Evolutionary conservation across 2,113 vertebrate genomes (phyloP).

Genomic region (Peromyscus polionotus): DNA sequence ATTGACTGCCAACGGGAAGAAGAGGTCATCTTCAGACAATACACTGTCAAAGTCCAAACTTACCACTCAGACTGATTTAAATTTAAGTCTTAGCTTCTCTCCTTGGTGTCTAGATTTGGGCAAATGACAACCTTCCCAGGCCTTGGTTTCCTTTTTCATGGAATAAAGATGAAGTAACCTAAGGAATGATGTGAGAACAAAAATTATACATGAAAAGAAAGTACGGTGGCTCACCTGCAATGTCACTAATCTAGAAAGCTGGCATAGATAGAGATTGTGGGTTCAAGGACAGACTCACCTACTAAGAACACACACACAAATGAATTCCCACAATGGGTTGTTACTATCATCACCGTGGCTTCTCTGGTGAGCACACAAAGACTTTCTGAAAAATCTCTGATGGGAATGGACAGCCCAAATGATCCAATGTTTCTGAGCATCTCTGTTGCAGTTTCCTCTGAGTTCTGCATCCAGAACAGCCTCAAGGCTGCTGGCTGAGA

Average conservation of each 20-base stretch:
- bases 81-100: background rate
- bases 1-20: background rate
- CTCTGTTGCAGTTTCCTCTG: too few relatives aligned
- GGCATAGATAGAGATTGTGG: background rate
- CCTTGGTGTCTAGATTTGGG: background rate
- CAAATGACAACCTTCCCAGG: slow-evolving; percentile 35
- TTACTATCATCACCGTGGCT: slow-evolving; percentile 6
- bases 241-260: background rate
- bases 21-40: background rate
- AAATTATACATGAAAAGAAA: background rate
- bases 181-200: slow-evolving; percentile 13
- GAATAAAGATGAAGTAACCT: background rate
- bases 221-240: background rate
- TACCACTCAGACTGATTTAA: background rate
- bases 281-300: background rate
- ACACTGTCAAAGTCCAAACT: background rate
- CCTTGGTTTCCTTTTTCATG: background rate
- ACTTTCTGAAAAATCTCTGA: too few relatives aligned
- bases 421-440: too few relatives aligned
- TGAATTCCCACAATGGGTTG: background rate
- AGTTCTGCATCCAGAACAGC: too few relatives aligned
- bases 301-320: background rate
- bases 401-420: too few relatives aligned
- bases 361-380: background rate
- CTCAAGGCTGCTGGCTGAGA: too few relatives aligned